Conservation (phyloP, 2,888 invertebrate genomes). For the Alcis repandata region DNA sequence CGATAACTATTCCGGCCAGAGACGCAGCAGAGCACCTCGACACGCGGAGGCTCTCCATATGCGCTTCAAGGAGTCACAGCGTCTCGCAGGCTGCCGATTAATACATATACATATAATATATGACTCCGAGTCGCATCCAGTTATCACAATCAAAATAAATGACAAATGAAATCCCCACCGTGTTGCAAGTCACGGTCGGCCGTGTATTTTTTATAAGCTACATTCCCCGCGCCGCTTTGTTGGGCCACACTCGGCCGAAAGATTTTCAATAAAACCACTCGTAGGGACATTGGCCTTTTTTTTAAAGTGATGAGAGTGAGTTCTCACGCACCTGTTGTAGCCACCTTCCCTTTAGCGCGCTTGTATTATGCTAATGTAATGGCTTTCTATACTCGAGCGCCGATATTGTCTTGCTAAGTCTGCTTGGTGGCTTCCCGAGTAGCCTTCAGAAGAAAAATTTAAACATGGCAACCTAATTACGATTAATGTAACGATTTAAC, state of each 20-base stretch:
- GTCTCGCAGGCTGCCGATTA: conserved; percentile 49
- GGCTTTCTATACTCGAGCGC: conserved; percentile 20
- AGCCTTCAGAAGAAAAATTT: too few relatives aligned
- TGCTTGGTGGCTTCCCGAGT: background rate
- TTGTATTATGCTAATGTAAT: conserved; percentile 39
- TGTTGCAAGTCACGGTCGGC: conserved; percentile 81
- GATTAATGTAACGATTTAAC: too few relatives aligned
- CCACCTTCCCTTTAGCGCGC: conserved; percentile 20
- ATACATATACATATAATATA: conserved; percentile 52
- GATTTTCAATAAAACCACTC: conserved; percentile 81
- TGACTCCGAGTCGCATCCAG: conserved; percentile 61
- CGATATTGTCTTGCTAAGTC: conserved; percentile 24
- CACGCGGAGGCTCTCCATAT: conserved; percentile 13
- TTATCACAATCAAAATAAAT: conserved; percentile 87
- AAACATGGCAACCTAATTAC: too few relatives aligned
- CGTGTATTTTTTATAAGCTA: conserved; percentile 69
- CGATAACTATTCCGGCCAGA: too few relatives aligned
- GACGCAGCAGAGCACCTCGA: background rate
- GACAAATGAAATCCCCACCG: conserved; percentile 82
- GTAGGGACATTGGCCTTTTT: conserved; percentile 71
- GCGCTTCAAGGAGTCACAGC: conserved; percentile 37
- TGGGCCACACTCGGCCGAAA: conserved; percentile 70
- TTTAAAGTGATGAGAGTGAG: conserved; percentile 60
- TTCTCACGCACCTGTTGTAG: conserved; percentile 82
- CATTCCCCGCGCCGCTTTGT: conserved; percentile 77